Percentiles rank a stretch among this genome's conserved stretches.
phyloP scores from a whole-genome alignment of 2,888 invertebrate genomes.

The Lutraria lutraria region DNA sequence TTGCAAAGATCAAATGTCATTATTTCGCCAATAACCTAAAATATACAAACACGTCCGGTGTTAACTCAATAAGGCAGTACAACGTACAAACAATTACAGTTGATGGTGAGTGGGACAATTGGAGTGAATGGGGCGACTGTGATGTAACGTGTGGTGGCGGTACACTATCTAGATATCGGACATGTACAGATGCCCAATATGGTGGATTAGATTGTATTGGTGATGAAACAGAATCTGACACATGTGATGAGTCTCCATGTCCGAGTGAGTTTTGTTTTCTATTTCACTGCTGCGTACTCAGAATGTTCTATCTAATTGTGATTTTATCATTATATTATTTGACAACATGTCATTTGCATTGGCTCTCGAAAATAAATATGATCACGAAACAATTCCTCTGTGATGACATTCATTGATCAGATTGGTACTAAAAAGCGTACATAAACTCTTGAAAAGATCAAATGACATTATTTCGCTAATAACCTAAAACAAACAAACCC shows the following conservation, averaged over 20 bases:
- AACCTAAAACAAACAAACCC: too few species aligned
- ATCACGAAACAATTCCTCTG: too few species aligned
- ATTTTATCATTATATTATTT: slow-evolving; percentile 18
- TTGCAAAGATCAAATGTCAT: too few species aligned
- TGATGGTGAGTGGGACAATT: slow-evolving; percentile 47
- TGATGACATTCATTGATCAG: too few species aligned
- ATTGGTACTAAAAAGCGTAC: too few species aligned
- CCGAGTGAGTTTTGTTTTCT: slow-evolving; percentile 26
- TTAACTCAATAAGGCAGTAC: too few species aligned
- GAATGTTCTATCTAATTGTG: too few species aligned
- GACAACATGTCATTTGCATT: slow-evolving; percentile 14
- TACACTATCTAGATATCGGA: slow-evolving; percentile 40
- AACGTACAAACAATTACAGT: slow-evolving; percentile 20
- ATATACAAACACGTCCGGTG: too few species aligned
- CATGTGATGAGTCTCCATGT: slow-evolving; percentile 50
- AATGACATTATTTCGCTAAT: too few species aligned
- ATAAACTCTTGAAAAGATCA: too few species aligned
- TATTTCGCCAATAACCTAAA: too few species aligned
- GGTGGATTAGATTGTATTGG: slow-evolving; percentile 60
- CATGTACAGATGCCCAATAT: slow-evolving; percentile 47
- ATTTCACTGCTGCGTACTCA: too few species aligned
- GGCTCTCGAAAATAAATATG: background rate
- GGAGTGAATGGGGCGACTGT: slow-evolving; percentile 53
- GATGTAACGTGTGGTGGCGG: slow-evolving; percentile 53
- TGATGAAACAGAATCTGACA: slow-evolving; percentile 29